phyloP scores from a whole-genome alignment of 2,888 invertebrate species.

The Hypselothyrea guttata region DNA sequence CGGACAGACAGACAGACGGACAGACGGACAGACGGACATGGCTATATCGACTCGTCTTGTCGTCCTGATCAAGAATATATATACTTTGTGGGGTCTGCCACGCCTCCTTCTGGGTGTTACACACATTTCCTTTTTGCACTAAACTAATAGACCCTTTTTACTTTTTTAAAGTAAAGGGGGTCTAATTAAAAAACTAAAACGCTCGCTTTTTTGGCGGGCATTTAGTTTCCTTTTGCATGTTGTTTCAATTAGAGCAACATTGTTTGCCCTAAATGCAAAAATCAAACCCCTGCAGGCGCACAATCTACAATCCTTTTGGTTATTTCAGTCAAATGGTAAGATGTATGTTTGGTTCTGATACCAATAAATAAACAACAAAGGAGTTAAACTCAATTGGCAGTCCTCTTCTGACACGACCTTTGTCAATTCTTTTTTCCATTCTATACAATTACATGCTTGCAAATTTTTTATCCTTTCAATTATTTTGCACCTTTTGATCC shows the following conservation, averaged over 20 bases:
- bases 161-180: no score
- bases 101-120: no score
- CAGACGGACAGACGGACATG: no score
- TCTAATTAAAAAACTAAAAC: no score
- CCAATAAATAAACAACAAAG: constrained; percentile 75
- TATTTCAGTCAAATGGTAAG: constrained; percentile 34
- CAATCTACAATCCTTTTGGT: not conserved
- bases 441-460: constrained; percentile 81
- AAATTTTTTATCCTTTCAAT: constrained; percentile 75
- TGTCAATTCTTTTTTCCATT: constrained; percentile 42
- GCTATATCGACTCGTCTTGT: no score
- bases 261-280: constrained; percentile 59
- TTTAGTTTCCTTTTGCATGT: constrained; percentile 72
- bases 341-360: constrained; percentile 36
- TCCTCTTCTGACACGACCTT: constrained; percentile 40
- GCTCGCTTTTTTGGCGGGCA: constrained; percentile 65
- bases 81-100: no score
- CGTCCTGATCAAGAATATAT: no score
- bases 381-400: constrained; percentile 73
- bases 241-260: constrained; percentile 69
- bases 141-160: no score
- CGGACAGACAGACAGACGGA: no score
- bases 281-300: constrained; percentile 60
- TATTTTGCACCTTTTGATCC: constrained; percentile 75
- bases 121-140: no score